Evolutionary conservation across 2,888 invertebrate genomes (phyloP), one percentile per base, ranked within the genome.

Genomic region (Geotrupes spiniger): DNA sequence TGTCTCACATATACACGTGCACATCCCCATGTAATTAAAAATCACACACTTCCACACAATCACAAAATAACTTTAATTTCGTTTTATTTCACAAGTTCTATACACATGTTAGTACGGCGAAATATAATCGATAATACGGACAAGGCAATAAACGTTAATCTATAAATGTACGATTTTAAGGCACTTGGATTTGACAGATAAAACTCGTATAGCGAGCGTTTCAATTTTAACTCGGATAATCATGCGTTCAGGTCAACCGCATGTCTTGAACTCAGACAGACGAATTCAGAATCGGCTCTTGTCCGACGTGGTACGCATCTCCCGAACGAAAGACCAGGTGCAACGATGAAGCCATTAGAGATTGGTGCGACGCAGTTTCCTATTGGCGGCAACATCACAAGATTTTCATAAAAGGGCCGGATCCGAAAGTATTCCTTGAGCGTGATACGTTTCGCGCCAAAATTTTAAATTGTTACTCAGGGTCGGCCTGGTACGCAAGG

Each of bases 261-360:
- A 46, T 40, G 46, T 40, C 46, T 46, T 46, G 46, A 39, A 46
- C 46, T 46, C 46, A 46, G 36, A 36, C 49, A 45, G 17, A 36
- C 52, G 49, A 36, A 52, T 49, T 52, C 42, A 21, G 45, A 44
- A 45, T 50, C 46, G 33, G 43, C 50, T 38, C 43, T 42, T 41
- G 43, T 28, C 46, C 43, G 49, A 44, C 46, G 48, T 51, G 39
- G 42, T 53, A 51, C 50, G 50, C 51, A 53, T 51, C 44, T 45
- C 51, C 49, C 47, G 51, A 51, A 49, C 50, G 42, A 39, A 51
- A 45, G 42, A 53, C 56, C 56, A 56, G 56, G 56, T 56, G 56
- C 53, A 56, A 53, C 53, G 49, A 42, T 46, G 51, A 51, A 47
- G 42, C 42, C 39, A 29, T 40, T 56, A 47, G 50, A 56, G 56